phyloP scores from a whole-genome alignment of 2,113 vertebrate species.

The Centropus unirufus region DNA sequence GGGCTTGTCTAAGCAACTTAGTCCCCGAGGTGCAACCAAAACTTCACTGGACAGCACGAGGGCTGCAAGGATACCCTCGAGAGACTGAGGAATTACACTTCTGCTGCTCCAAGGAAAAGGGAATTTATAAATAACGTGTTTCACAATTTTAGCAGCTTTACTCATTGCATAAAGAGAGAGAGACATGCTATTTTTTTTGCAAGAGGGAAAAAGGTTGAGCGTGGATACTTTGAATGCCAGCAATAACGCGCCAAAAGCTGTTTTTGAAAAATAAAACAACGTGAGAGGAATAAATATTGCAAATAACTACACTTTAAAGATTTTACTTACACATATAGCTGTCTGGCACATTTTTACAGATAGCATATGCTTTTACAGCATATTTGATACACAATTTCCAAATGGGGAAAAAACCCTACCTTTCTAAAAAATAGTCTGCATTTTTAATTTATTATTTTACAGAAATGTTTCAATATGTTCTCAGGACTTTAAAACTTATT shows the following conservation, averaged over 20 bases:
- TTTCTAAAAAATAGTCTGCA: not conserved
- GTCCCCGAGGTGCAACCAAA: not conserved
- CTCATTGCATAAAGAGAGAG: not conserved
- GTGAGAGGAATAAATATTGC: not conserved
- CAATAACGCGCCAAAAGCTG: fast-evolving
- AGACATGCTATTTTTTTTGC: not conserved
- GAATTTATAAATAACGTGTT: not conserved
- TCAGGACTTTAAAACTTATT: not conserved
- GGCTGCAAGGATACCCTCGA: not conserved
- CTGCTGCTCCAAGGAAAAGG: not conserved
- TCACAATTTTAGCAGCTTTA: not conserved
- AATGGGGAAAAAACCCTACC: not conserved
- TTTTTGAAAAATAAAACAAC: not conserved
- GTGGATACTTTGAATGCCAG: not conserved
- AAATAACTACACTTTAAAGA: not conserved
- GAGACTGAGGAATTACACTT: not conserved
- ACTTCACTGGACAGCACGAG: not conserved
- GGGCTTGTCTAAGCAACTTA: not conserved
- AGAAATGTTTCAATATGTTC: not conserved
- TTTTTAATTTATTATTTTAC: not conserved
- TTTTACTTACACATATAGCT: not conserved
- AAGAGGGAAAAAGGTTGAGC: not conserved
- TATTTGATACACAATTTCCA: not conserved
- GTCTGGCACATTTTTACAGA: not conserved
- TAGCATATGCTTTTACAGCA: not conserved